Conservation (phyloP, 2,113 vertebrate genomes). For the Crotalus tigris region DNA sequence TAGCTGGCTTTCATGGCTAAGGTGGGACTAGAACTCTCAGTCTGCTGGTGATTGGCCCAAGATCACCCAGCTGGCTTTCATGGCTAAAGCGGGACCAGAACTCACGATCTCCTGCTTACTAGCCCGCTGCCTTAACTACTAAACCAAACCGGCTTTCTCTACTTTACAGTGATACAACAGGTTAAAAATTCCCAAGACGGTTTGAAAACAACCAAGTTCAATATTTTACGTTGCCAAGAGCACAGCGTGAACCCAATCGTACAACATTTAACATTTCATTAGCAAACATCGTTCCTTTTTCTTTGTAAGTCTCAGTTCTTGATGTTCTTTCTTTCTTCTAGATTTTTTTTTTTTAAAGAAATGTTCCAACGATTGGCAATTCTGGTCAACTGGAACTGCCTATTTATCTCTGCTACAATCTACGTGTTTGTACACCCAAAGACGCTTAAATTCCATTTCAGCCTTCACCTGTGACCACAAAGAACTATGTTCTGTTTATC, state of each 20-base stretch:
- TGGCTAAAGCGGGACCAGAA: not conserved
- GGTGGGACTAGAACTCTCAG: not conserved
- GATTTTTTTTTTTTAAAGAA: conserved; percentile 1
- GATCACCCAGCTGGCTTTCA: not conserved
- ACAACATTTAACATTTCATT: not conserved
- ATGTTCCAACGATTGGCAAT: not conserved
- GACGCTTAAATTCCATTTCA: conserved; percentile 46
- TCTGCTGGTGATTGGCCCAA: not conserved
- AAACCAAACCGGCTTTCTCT: not conserved
- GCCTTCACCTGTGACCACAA: conserved; percentile 60
- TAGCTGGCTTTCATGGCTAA: not conserved
- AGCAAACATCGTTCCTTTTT: conserved; percentile 20
- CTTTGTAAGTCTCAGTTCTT: not conserved
- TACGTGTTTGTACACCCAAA: conserved; percentile 35
- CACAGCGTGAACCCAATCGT: not conserved
- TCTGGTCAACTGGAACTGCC: conserved; percentile 19
- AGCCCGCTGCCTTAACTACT: not conserved
- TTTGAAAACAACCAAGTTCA: not conserved
- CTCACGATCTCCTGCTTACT: not conserved
- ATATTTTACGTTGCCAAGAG: not conserved
- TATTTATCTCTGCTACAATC: conserved; percentile 45
- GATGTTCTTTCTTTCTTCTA: not conserved
- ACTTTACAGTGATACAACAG: not conserved
- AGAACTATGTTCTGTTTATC: conserved; percentile 60
- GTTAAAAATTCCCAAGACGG: not conserved